These are phyloP conservation scores for Lacanobia wlatinum DNA, from an alignment of 2,888 invertebrate species.

Conservation along the genomic window DNA sequence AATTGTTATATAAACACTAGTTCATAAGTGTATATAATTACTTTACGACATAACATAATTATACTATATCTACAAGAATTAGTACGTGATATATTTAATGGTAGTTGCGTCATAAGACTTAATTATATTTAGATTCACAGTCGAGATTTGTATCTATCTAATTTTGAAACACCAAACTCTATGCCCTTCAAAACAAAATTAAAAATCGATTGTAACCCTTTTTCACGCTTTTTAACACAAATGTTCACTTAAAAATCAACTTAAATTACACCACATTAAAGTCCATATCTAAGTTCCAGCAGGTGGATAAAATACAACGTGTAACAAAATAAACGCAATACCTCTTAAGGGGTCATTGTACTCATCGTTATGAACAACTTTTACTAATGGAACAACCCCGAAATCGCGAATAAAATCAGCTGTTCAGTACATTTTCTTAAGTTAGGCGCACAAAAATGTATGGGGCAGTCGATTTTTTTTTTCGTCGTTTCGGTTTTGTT, in stretches of 20 bases:
- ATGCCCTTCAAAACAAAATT: neutral
- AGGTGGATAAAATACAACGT: too few relatives aligned
- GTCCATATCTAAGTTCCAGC: too few relatives aligned
- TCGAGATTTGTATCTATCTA: neutral
- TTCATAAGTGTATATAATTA: slow-evolving; percentile 26
- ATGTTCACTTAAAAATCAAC: neutral
- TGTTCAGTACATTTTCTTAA: too few relatives aligned
- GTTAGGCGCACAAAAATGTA: too few relatives aligned
- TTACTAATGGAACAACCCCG: too few relatives aligned
- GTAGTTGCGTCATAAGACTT: slow-evolving; percentile 15
- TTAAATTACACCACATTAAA: neutral
- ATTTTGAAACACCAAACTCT: neutral
- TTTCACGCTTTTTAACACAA: neutral
- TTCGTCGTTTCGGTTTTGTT: too few relatives aligned
- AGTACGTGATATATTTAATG: neutral
- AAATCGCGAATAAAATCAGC: too few relatives aligned
- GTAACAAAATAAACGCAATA: too few relatives aligned
- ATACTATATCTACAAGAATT: slow-evolving; percentile 10
- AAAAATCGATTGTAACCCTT: neutral
- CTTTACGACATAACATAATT: slow-evolving; percentile 19
- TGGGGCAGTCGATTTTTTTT: too few relatives aligned
- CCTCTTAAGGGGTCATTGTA: too few relatives aligned
- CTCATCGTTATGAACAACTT: too few relatives aligned
- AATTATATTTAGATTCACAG: neutral
- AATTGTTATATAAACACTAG: slow-evolving; percentile 8